Evolutionary conservation across 2,797 vertebrate genomes (phyloP).

Genomic region (Gastrophryne carolinensis): DNA sequence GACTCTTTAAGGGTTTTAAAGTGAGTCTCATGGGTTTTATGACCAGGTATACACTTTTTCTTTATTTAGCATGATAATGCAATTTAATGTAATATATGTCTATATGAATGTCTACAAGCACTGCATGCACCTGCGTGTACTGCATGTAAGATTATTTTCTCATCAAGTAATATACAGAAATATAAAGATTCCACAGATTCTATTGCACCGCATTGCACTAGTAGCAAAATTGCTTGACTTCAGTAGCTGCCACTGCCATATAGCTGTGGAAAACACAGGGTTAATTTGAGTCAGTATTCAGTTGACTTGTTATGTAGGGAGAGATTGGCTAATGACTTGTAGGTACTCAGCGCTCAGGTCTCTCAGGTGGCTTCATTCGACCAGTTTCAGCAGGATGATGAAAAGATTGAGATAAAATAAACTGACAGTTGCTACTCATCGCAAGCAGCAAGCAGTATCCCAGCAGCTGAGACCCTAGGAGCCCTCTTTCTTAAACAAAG

Average conservation of each 20-base stretch:
- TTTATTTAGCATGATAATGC: no score
- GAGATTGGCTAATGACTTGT: constrained; percentile 90
- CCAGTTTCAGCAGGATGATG: constrained; percentile 91
- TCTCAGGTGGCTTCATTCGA: constrained; percentile 95
- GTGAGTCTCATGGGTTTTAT: no score
- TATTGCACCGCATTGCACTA: no score
- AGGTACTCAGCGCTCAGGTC: constrained; percentile 89
- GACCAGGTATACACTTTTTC: no score
- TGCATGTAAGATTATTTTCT: no score
- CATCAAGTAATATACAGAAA: no score
- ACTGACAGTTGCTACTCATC: constrained; percentile 98
- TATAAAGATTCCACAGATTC: no score
- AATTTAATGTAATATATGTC: no score
- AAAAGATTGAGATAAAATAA: constrained; percentile 98
- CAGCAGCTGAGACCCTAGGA: constrained; percentile 91
- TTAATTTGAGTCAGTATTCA: constrained; percentile 69
- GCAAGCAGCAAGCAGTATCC: constrained; percentile 86
- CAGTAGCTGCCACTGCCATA: neutral
- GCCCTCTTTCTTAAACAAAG: constrained; percentile 83
- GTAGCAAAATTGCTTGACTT: neutral
- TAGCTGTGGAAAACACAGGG: constrained; percentile 9
- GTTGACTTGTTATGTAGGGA: constrained; percentile 74
- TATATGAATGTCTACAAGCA: no score
- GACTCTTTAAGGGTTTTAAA: no score
- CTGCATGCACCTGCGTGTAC: no score